Conservation (phyloP, 2,113 vertebrate genomes). For the Herpailurus yagouaroundi region DNA sequence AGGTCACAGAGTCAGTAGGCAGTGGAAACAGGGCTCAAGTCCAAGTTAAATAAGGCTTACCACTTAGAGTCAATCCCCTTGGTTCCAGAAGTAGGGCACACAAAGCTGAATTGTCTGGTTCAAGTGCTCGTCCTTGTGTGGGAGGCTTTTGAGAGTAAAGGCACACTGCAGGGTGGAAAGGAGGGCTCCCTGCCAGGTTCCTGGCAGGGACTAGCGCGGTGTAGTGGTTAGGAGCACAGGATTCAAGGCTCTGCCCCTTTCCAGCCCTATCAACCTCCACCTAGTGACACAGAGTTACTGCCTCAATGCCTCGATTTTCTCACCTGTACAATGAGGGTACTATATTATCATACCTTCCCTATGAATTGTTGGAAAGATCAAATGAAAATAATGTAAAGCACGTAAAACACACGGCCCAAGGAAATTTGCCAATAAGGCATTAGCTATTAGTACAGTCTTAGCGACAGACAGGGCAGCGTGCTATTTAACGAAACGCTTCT, state of each 20-base stretch:
- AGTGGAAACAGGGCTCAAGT: neutral
- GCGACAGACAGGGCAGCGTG: neutral
- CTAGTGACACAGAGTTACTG: neutral
- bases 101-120: neutral
- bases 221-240: accelerated
- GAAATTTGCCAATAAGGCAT: neutral
- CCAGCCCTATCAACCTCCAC: neutral
- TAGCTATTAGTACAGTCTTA: neutral
- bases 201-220: neutral
- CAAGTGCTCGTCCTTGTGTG: neutral
- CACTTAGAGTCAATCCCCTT: neutral
- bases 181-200: neutral
- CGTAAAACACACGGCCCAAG: neutral
- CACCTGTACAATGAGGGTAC: neutral
- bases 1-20: neutral
- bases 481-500: neutral
- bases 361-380: neutral
- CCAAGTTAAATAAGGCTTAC: neutral
- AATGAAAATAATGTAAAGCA: neutral
- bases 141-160: neutral
- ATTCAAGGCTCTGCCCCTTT: accelerated
- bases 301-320: neutral
- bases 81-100: neutral
- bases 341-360: neutral
- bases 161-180: accelerated